Conservation (phyloP, 2,797 vertebrate genomes). For the Gymnocypris eckloni region DNA sequence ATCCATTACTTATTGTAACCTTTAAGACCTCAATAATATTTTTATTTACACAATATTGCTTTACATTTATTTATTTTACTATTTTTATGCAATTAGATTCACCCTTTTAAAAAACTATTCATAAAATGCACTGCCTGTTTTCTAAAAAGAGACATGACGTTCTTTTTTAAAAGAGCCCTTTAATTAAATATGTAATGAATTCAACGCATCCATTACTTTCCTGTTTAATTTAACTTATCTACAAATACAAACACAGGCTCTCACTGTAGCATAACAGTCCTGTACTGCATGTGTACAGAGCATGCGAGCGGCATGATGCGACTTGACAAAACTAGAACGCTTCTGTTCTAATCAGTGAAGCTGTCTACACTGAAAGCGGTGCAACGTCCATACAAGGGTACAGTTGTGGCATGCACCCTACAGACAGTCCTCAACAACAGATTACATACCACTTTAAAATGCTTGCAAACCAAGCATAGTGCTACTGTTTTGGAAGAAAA, state of each 20-base stretch:
- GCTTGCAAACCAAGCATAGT: constrained; percentile 12
- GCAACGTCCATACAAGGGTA: neutral
- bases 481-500: constrained; percentile 6
- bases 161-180: neutral
- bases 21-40: neutral
- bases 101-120: neutral
- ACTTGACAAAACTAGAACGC: constrained; percentile 32
- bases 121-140: neutral
- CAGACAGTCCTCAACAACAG: neutral
- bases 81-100: neutral
- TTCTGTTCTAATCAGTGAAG: constrained; percentile 27
- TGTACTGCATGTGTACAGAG: neutral
- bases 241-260: neutral
- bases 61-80: neutral
- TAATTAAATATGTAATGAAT: neutral
- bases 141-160: neutral
- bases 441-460: neutral
- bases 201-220: neutral
- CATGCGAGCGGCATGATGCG: constrained; percentile 18
- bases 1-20: neutral
- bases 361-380: neutral
- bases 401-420: neutral
- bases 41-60: neutral
- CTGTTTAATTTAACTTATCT: neutral
- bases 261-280: neutral